Conservation (phyloP, 2,888 invertebrate species). For the Cephus nigrinus region DNA sequence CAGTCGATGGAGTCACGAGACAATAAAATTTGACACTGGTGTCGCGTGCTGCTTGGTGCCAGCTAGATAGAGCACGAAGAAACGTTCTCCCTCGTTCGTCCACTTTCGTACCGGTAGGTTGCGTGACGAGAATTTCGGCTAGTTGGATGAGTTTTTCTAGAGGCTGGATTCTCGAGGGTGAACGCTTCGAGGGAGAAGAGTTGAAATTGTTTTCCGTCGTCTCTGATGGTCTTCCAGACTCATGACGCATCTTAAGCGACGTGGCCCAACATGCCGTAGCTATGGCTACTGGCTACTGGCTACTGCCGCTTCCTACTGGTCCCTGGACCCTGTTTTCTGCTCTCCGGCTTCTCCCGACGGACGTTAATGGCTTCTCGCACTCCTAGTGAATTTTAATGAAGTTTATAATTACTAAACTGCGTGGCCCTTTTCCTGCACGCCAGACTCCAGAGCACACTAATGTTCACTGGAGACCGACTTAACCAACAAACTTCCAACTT, state of each 20-base stretch:
- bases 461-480: too few species aligned
- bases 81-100: too few species aligned
- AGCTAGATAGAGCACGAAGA: too few species aligned
- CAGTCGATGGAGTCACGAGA: neutral
- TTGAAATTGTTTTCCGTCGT: conserved; percentile 14
- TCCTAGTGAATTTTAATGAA: conserved; percentile 58
- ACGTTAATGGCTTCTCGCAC: conserved; percentile 55
- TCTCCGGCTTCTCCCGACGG: conserved; percentile 4
- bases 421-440: conserved; percentile 7
- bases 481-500: neutral
- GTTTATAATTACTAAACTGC: conserved; percentile 57
- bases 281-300: neutral
- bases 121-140: too few species aligned
- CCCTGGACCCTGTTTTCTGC: too few species aligned
- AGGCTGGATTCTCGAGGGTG: conserved; percentile 4
- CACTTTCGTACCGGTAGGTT: too few species aligned
- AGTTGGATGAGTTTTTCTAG: too few species aligned
- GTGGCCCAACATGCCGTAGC: neutral
- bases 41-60: too few species aligned
- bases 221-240: conserved; percentile 2
- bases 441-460: too few species aligned
- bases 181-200: neutral
- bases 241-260: conserved; percentile 10
- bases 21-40: neutral
- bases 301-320: neutral